Evolutionary conservation across 2,888 invertebrate species (phyloP), one percentile per base, ranked within the genome.

Genomic region (Dynastes maya): DNA sequence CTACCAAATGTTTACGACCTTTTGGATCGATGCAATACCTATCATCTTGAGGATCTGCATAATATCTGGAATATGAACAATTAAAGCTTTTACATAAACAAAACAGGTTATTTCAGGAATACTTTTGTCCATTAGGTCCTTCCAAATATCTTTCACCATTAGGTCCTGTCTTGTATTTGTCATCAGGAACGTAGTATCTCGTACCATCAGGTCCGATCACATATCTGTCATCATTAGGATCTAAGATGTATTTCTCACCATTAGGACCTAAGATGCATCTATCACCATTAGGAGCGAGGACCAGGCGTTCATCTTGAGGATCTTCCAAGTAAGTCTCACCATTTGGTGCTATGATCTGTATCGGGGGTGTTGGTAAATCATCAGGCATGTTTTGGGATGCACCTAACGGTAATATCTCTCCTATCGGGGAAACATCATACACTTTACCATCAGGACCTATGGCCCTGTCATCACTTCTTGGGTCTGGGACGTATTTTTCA

Each of bases 401-500:
- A 16, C 75, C 78, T 45, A 79, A 53, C 1, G 79, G 79, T 27
- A 63, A 70, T n/a, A 70, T 53, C 11, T 76, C 76, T 8, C 76
- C 65, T 13, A 76, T 64, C 16, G 68, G 75, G 13, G 70, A 61
- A 8, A 79, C 79, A n/a, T 68, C 58, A 51, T 76, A 79, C 49
- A 53, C 8, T 8, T 68, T 58, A 4, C 79, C 79, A 55, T 79
- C 71, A 1, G 79, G 79, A 13, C 76, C 79, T 22, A 79, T 76
- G 4, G 79, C 79, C 51, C 68, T 32, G 40, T 76, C 76, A n/a
- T 76, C 55, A 16, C 53, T 72, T 58, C 68, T 51, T 11, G 79
- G 79, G 64, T 79, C 75, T 0, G 79, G 79, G 6, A 70, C 61
- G 27, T 79, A 79, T 49, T 79, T 79, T 61, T 76, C 67, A n/a